A percentile compares a stretch with the other conserved stretches of the same genome.
These are phyloP conservation scores for Macrotis lagotis DNA, from an alignment of 2,113 vertebrate species.

Conservation along the genomic window DNA sequence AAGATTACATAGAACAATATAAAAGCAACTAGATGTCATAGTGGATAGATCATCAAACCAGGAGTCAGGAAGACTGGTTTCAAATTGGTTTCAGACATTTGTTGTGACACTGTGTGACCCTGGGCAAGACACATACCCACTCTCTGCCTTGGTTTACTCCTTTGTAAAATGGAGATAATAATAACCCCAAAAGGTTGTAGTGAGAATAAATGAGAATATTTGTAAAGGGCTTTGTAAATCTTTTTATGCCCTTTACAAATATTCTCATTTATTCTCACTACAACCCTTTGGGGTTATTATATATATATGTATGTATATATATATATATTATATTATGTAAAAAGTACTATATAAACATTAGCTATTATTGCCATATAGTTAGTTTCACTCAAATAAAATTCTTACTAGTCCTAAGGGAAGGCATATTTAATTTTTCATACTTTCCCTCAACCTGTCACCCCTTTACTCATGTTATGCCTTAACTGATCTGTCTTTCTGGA, in stretches of 20 bases:
- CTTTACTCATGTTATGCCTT: neutral
- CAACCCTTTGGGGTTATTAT: no score
- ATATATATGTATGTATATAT: no score
- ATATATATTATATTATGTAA: no score
- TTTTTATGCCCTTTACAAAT: no score
- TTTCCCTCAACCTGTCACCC: neutral
- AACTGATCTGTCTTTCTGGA: neutral
- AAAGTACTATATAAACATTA: neutral
- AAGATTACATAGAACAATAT: neutral
- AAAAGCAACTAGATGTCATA: neutral
- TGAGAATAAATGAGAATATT: neutral
- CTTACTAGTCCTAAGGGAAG: neutral
- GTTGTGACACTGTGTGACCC: neutral
- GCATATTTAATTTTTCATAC: neutral
- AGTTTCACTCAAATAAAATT: neutral
- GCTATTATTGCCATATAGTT: neutral
- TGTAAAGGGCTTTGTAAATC: neutral
- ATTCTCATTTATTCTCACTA: no score
- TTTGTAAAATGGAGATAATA: neutral
- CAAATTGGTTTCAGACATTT: neutral
- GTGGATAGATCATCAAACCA: neutral
- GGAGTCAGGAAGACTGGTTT: neutral
- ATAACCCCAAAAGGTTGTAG: neutral
- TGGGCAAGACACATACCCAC: neutral
- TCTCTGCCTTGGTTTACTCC: neutral